Evolutionary conservation across 2,113 vertebrate species (phyloP).

Genomic region (Galemys pyrenaicus): DNA sequence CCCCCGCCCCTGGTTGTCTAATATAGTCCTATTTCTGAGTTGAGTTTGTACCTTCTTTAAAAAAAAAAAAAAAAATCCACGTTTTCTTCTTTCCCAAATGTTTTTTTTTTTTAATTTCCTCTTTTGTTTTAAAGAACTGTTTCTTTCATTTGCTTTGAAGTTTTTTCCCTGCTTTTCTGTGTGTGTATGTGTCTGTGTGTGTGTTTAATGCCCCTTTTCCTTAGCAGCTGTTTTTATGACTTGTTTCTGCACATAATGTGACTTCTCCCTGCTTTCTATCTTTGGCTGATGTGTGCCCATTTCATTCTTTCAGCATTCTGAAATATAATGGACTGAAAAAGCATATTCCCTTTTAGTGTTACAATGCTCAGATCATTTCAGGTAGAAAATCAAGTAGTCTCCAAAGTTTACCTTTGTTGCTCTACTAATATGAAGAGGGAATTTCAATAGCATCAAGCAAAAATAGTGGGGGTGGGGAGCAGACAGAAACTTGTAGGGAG

Average conservation of each 20-base stretch:
- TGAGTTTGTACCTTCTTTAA: not conserved
- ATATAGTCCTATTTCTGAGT: not conserved
- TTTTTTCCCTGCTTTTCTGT: not conserved
- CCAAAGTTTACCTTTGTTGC: not conserved
- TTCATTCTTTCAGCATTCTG: not conserved
- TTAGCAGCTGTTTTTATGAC: not conserved
- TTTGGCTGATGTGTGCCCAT: not conserved
- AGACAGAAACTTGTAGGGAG: not conserved
- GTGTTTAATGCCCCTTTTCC: not conserved
- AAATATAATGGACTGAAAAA: not conserved
- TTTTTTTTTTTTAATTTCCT: slow-evolving; percentile 21
- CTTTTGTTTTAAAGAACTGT: slow-evolving; percentile 18
- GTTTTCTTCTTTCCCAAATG: not conserved
- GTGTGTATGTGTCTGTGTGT: too few relatives aligned
- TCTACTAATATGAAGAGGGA: not conserved
- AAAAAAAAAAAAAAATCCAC: not conserved
- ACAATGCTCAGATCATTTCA: slow-evolving; percentile 34
- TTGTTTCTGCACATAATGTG: not conserved
- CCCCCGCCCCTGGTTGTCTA: not conserved
- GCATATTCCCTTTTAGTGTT: not conserved
- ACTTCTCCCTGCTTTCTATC: not conserved
- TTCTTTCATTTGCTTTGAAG: slow-evolving; percentile 24
- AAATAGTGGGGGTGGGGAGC: not conserved
- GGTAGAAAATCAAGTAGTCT: slow-evolving; percentile 4
- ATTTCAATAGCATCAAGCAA: not conserved